Conservation (phyloP, 2,113 vertebrate species). For the Gallinago jamesoni region DNA sequence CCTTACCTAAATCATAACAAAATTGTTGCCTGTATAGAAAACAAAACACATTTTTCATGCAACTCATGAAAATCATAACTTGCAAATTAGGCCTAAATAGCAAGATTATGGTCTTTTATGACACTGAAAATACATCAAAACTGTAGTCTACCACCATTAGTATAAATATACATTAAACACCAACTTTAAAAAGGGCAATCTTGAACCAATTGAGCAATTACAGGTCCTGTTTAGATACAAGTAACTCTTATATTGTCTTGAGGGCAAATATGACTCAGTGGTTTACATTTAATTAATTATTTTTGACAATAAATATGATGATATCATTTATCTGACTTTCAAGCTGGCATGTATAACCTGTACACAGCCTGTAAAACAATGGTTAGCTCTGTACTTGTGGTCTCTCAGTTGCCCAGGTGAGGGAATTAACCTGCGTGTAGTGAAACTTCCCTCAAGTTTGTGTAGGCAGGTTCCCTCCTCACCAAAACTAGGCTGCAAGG, state of each 20-base stretch:
- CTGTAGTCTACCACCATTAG: background rate
- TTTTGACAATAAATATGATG: background rate
- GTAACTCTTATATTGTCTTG: background rate
- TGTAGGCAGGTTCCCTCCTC: background rate
- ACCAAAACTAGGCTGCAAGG: background rate
- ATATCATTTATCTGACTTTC: background rate
- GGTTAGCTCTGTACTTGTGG: background rate
- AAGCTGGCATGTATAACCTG: background rate
- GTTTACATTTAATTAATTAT: background rate
- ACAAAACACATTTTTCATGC: background rate
- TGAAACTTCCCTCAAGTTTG: background rate
- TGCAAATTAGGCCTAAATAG: background rate
- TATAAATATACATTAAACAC: background rate
- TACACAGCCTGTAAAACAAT: background rate
- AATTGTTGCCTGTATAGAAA: background rate
- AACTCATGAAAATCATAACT: background rate
- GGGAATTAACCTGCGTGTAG: background rate
- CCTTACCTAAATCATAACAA: background rate
- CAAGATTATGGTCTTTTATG: background rate
- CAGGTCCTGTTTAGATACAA: background rate
- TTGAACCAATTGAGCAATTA: background rate
- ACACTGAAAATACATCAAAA: background rate
- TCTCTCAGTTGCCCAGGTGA: background rate
- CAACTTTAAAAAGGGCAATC: background rate
- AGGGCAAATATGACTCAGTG: background rate